Base-by-base conservation (phyloP, 2,113 vertebrate species). In the Ciconia maguari region DNA sequence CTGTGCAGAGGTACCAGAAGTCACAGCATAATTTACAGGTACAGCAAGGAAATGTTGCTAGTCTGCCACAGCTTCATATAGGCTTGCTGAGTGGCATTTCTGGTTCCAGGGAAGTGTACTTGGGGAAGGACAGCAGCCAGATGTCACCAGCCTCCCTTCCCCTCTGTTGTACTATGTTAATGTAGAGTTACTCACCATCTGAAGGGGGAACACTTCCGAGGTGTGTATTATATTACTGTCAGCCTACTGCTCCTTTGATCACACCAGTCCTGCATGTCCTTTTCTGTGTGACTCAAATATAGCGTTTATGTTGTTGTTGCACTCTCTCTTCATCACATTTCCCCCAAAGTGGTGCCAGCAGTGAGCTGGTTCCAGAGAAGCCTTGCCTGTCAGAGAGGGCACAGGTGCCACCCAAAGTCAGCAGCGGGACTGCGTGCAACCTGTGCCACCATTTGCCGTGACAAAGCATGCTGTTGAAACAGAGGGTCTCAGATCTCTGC, bases 401-500 rank as follows among this genome's bases (percentile, higher is more conserved):
- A 42, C 21, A 48, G 26, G 2, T 74, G 16, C 30, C 36, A 82
- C 55, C 8, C 17, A 13, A 46, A 78, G 6, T 36, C 65, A n/a
- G 51, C 21, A 79, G 26, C 0, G 2, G 41, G 25, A 55, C 10
- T 16, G 20, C 36, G 44, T 60, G 18, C 44, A 84, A 30, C n/a
- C 18, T 64, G 32, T 38, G 49, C 44, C 7, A 3, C n/a, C 19
- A 22, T 61, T 83, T 92, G 13, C 36, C 8, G 12, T 52, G 60
- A 36, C 16, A 71, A 76, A 68, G 6, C 12, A 51, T 13, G 7
- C 4, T 48, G 41, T 27, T 70, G 69, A 72, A 87, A 55, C 16
- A 60, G 19, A 54, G 3, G 8, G 16, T 60, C 16, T 65, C 11
- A 70, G 18, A 5, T 52, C 17, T 66, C 51, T 0, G 0, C 34